Evolutionary conservation across 1,140 invertebrate species (phyloP).

Genomic region (Heterodera schachtii): DNA sequence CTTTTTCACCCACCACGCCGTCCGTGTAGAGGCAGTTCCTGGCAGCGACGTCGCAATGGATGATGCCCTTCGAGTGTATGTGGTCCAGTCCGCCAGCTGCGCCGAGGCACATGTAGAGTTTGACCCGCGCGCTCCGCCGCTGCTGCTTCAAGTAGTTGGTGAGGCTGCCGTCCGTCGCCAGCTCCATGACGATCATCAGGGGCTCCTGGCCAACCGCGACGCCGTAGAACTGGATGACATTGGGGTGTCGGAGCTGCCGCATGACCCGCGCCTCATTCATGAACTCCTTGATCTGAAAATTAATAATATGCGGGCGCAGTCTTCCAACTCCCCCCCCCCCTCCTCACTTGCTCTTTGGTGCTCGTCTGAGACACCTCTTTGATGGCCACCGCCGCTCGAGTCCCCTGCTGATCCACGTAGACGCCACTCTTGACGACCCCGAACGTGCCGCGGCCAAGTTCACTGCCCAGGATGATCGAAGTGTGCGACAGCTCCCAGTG

Average conservation of each 20-base stretch:
- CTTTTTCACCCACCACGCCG: background rate
- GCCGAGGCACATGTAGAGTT: constrained; percentile 36
- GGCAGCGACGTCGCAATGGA: constrained; percentile 40
- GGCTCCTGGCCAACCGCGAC: constrained; percentile 45
- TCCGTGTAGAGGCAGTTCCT: constrained; percentile 38
- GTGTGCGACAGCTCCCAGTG: constrained; percentile 3
- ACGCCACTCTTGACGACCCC: background rate
- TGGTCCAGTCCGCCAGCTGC: constrained; percentile 41
- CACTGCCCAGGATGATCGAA: background rate
- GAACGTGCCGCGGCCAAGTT: constrained; percentile 2
- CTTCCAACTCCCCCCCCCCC: background rate
- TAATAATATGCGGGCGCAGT: background rate
- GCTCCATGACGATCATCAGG: constrained; percentile 47
- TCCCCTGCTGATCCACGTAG: background rate
- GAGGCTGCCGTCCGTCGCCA: constrained; percentile 26
- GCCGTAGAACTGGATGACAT: constrained; percentile 48
- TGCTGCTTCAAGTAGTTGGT: constrained; percentile 17
- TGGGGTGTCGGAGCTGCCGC: constrained; percentile 41
- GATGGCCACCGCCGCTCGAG: background rate
- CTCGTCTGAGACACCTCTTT: background rate
- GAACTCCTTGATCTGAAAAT: constrained; percentile 40
- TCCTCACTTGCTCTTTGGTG: background rate
- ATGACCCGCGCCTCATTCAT: constrained; percentile 48
- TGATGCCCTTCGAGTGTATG: constrained; percentile 27
- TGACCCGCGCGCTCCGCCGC: background rate